A percentile compares a stretch with the other conserved stretches of the same genome.
Evolutionary conservation across 2,113 vertebrate genomes (phyloP).

Genomic region (Alectura lathami): DNA sequence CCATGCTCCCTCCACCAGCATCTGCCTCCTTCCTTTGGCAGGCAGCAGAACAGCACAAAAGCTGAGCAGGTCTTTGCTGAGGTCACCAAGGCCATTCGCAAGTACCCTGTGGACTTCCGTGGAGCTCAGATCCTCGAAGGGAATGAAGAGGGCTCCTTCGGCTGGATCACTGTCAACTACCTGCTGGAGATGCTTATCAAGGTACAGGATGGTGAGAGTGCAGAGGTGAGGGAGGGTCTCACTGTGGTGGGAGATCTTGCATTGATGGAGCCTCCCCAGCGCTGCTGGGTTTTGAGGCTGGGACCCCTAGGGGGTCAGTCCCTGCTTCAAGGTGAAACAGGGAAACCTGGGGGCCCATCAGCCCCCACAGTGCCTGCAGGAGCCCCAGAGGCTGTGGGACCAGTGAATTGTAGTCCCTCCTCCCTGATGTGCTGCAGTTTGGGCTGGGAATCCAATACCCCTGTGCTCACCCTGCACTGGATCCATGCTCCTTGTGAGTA

Average conservation of each 20-base stretch:
- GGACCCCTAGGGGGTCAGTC: not conserved
- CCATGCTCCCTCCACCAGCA: not conserved
- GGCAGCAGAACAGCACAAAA: conserved; percentile 72
- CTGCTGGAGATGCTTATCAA: conserved; percentile 78
- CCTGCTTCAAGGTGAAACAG: not conserved
- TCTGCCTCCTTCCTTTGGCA: conserved; percentile 28
- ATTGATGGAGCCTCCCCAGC: not conserved
- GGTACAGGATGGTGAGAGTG: conserved; percentile 32
- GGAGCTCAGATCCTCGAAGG: conserved; percentile 83
- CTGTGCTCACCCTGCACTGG: too few species aligned
- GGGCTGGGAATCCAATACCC: not conserved
- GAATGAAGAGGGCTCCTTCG: conserved; percentile 85
- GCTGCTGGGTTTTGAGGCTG: not conserved
- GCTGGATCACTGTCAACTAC: conserved; percentile 91
- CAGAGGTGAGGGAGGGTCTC: not conserved
- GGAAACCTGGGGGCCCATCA: not conserved
- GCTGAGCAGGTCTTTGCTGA: conserved; percentile 75
- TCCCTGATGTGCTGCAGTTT: too few species aligned
- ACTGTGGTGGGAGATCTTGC: not conserved
- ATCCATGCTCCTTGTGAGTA: not conserved
- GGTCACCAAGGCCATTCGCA: conserved; percentile 71
- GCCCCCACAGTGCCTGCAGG: not conserved
- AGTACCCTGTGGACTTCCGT: conserved; percentile 78
- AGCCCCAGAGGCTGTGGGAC: not conserved
- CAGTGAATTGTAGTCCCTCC: not conserved